Conservation (phyloP, 30 jellyfish, hydroid and myxozoan species). For the Cassiopea xamachana region DNA sequence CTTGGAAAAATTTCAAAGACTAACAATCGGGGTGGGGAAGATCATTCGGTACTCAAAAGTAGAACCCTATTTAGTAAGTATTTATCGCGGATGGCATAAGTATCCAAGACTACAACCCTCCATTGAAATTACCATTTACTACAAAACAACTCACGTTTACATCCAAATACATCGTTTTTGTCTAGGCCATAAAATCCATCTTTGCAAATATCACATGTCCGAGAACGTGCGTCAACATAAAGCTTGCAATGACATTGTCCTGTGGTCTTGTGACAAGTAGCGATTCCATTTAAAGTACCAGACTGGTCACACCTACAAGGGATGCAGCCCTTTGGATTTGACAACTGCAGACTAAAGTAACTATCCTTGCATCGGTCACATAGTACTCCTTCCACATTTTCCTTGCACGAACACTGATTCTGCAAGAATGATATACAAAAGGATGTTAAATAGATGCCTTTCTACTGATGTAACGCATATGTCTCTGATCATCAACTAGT, state of each 20-base stretch:
- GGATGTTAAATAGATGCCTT: no score
- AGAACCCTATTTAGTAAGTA: no score
- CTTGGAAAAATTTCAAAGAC: no score
- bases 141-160: conserved; percentile 62
- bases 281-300: conserved; percentile 80
- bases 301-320: conserved; percentile 75
- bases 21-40: no score
- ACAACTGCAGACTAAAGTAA: conserved; percentile 41
- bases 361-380: conserved; percentile 80
- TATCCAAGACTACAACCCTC: no score
- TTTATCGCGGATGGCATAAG: no score
- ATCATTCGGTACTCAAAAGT: no score
- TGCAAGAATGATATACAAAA: not conserved
- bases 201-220: conserved; percentile 79
- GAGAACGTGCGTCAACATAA: conserved; percentile 38
- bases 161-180: conserved; percentile 58
- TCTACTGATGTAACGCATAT: no score
- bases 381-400: conserved; percentile 61
- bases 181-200: conserved; percentile 76
- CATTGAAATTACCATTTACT: no score
- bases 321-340: conserved; percentile 80
- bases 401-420: conserved; percentile 86
- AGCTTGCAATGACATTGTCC: conserved; percentile 87
- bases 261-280: conserved; percentile 51
- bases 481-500: no score